Evolutionary conservation across 2,113 vertebrate species (phyloP).

Genomic region (Helogale parvula): DNA sequence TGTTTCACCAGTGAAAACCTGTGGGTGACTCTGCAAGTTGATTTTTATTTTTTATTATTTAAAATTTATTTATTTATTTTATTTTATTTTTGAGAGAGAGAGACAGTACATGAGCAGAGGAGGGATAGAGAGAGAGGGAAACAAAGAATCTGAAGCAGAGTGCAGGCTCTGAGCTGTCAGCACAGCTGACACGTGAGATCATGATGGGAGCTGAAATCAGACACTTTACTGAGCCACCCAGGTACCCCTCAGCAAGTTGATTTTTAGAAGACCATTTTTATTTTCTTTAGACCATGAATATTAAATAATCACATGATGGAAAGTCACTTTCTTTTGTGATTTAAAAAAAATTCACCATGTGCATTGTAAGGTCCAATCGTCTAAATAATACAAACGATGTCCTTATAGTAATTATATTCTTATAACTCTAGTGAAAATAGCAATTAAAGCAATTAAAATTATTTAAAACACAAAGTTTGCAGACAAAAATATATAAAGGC

Average conservation of each 20-base stretch:
- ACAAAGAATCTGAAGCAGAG: no score
- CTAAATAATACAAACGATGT: background rate
- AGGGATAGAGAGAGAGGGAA: no score
- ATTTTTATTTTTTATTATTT: background rate
- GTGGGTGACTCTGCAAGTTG: background rate
- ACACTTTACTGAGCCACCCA: no score
- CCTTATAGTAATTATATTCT: background rate
- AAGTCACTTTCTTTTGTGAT: background rate
- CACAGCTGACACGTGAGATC: no score
- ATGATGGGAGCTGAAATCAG: no score
- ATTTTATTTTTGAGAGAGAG: no score
- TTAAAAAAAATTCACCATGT: background rate
- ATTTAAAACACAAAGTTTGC: background rate
- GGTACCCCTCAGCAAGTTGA: background rate
- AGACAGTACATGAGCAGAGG: no score
- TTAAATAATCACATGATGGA: slow-evolving; percentile 3
- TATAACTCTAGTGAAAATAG: slow-evolving; percentile 4
- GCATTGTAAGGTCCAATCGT: background rate
- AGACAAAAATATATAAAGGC: background rate
- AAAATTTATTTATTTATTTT: no score
- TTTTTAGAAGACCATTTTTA: background rate
- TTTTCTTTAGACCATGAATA: background rate
- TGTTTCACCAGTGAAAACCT: background rate
- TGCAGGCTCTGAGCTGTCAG: no score
- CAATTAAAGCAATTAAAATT: background rate